Conservation (phyloP, 2,888 invertebrate genomes). For the Trisateles emortualis region DNA sequence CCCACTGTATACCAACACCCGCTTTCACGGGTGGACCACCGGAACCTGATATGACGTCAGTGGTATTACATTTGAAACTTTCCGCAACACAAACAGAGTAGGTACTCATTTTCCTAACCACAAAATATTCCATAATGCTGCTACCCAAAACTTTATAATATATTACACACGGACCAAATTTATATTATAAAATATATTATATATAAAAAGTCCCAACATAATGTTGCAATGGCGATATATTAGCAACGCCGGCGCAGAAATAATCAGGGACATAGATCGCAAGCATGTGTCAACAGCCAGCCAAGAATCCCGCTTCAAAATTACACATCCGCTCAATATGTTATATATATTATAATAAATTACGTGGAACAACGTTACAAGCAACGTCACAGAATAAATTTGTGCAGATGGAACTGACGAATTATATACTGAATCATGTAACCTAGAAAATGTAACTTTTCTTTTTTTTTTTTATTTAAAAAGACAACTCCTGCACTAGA, state of each 20-base stretch:
- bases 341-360: constrained; percentile 42
- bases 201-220: constrained; percentile 22
- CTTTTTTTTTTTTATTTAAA: too few relatives aligned
- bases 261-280: constrained; percentile 62
- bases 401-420: constrained; percentile 13
- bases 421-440: constrained; percentile 18
- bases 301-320: constrained; percentile 74
- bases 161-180: not conserved
- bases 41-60: too few relatives aligned
- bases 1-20: too few relatives aligned
- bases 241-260: constrained; percentile 55
- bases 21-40: too few relatives aligned
- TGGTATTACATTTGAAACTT: too few relatives aligned
- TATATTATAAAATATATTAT: constrained; percentile 16
- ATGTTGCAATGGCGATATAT: constrained; percentile 54
- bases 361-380: constrained; percentile 38
- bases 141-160: not conserved
- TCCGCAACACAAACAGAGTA: too few relatives aligned
- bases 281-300: constrained; percentile 59
- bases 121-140: not conserved
- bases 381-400: constrained; percentile 41
- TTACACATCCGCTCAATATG: constrained; percentile 65
- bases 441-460: constrained; percentile 6
- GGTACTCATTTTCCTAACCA: too few relatives aligned
- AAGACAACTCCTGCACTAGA: too few relatives aligned